Evolutionary conservation across 2,797 vertebrate genomes (phyloP).

Genomic region (Delichon dasypus): DNA sequence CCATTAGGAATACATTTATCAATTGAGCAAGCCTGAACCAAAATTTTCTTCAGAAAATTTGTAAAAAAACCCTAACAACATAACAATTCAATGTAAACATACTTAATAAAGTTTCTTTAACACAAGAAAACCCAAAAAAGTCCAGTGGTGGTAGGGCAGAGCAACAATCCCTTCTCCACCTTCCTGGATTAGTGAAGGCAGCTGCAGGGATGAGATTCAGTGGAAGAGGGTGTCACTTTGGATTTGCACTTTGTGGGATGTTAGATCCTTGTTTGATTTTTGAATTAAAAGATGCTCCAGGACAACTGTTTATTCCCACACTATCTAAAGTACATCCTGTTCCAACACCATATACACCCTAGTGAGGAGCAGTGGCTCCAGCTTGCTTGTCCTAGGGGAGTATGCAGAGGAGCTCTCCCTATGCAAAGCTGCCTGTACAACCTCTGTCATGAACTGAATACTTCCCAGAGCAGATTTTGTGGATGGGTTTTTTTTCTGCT

Average conservation of each 20-base stretch:
- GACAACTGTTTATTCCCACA: background rate
- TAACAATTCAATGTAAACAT: background rate
- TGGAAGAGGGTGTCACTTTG: background rate
- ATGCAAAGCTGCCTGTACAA: background rate
- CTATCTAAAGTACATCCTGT: background rate
- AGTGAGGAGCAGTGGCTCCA: background rate
- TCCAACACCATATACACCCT: background rate
- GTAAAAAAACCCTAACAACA: accelerated
- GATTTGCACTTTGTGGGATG: background rate
- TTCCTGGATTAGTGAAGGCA: background rate
- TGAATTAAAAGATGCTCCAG: background rate
- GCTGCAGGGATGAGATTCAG: background rate
- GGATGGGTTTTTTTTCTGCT: background rate
- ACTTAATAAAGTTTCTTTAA: background rate
- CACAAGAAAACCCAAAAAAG: background rate
- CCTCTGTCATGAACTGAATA: background rate
- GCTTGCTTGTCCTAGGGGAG: background rate
- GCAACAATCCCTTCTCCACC: background rate
- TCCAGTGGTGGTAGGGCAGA: background rate
- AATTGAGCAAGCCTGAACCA: background rate
- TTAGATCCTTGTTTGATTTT: background rate
- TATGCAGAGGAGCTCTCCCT: background rate
- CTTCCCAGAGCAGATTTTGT: background rate
- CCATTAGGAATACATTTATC: background rate
- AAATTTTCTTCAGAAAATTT: background rate